These are phyloP conservation scores for Gymnobelideus leadbeateri DNA, from an alignment of 2,113 vertebrate genomes.

Conservation along the genomic window DNA sequence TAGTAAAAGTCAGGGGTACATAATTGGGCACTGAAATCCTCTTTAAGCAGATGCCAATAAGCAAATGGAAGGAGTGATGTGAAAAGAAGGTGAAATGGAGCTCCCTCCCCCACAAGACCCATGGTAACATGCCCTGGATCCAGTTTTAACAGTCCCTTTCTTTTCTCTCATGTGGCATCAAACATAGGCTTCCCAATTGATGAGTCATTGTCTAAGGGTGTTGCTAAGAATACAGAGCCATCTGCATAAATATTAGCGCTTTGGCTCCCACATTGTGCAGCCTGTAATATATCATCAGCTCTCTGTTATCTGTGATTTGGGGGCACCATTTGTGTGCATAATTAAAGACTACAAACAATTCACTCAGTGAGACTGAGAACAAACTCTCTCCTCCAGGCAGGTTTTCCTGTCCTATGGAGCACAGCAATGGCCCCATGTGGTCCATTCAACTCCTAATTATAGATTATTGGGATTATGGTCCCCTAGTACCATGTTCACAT, in stretches of 20 bases:
- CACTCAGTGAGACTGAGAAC: not conserved
- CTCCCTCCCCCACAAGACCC: not conserved
- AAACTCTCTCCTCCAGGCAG: not conserved
- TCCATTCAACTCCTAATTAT: not conserved
- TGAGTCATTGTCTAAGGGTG: not conserved
- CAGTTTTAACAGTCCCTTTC: not conserved
- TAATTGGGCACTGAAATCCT: not conserved
- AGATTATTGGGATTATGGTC: not conserved
- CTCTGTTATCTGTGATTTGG: conserved; percentile 12
- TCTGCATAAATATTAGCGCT: not conserved
- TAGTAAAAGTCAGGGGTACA: not conserved
- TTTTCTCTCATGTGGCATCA: not conserved
- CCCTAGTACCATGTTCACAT: not conserved
- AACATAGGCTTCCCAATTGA: not conserved
- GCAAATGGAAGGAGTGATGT: not conserved
- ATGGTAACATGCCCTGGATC: not conserved
- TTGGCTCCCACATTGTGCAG: not conserved
- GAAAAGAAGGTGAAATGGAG: not conserved
- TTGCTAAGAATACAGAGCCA: not conserved
- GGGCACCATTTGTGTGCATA: not conserved
- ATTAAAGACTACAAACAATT: conserved; percentile 2
- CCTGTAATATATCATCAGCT: not conserved
- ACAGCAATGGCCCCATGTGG: not conserved
- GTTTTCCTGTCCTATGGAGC: not conserved
- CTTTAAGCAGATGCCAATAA: not conserved